Percentiles rank a stretch among this genome's conserved stretches.
These are phyloP conservation scores for Crotalus viridis DNA, from an alignment of 2,113 vertebrate species.

Conservation along the genomic window DNA sequence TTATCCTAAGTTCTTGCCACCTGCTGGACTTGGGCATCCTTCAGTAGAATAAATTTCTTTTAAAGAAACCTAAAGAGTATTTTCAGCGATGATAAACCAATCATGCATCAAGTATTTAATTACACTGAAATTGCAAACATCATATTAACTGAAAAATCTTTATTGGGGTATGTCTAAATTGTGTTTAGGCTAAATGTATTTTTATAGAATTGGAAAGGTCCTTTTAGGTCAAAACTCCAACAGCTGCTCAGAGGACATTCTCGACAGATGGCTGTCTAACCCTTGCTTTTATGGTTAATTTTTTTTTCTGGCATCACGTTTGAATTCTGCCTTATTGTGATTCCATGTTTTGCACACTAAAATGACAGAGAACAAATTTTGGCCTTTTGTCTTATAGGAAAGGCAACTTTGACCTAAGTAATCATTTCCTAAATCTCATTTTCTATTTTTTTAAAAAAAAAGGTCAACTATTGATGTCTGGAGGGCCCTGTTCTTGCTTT, in stretches of 20 bases:
- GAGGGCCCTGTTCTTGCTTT: background rate
- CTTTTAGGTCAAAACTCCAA: background rate
- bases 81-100: background rate
- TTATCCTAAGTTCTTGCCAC: background rate
- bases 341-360: background rate
- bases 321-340: background rate
- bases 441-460: background rate
- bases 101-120: constrained; percentile 8
- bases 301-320: background rate
- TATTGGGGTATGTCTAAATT: background rate
- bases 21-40: background rate
- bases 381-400: background rate
- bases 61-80: background rate
- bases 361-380: background rate
- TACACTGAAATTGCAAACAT: background rate
- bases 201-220: background rate
- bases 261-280: background rate
- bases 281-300: background rate
- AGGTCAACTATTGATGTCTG: background rate
- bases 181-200: background rate
- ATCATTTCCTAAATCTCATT: too few relatives aligned
- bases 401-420: too few relatives aligned
- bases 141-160: background rate
- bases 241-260: background rate
- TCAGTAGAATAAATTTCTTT: background rate